Evolutionary conservation across 2,888 invertebrate species (phyloP), one percentile per base, ranked within the genome.

Genomic region (Mythimna vitellina): DNA sequence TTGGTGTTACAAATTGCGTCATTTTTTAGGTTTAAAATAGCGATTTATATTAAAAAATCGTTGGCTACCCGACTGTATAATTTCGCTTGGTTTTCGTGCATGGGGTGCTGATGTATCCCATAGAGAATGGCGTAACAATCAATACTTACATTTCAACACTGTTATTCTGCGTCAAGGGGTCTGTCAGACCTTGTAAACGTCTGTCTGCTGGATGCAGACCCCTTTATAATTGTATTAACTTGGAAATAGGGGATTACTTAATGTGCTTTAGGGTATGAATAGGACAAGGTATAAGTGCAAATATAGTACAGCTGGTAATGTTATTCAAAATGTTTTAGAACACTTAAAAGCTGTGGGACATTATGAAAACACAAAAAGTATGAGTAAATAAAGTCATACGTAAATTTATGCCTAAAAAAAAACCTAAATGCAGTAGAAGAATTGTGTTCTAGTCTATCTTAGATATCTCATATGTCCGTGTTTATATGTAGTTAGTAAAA

Each of bases 141-240:
- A 70, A 73, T 78, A 67, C 56, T 81, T 38, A 66, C 51, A 49
- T 73, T 35, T 78, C 42, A 49, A 68, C 67, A 63, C 56, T 32
- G 56, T 61, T 58, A 49, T 60, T 29, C 12, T 22, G 32, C n/a
- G 35, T 29, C n/a, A 51, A 35, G 58, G 80, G 74, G 82, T 61
- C 61, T 78, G 80, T 82, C 80, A 65, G 74, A 73, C 22, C 38
- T 54, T 54, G 66, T 73, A 29, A 62, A 79, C 78, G 74, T 78
- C 80, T 70, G 57, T 78, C 66, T 57, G 56, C 58, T 51, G 56
- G 51, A 66, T 54, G 61, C 29, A 58, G 66, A 70, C 65, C 80
- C 79, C 70, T 70, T 66, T 62, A 65, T 80, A 80, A 80, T 80
- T 82, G 61, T 79, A 74, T 80, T 82, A 70, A 62, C 83, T 80